A percentile compares a stretch with the other conserved stretches of the same genome.
These are phyloP conservation scores for Megaleporinus macrocephalus DNA, from an alignment of 2,113 vertebrate species.

Conservation along the genomic window DNA sequence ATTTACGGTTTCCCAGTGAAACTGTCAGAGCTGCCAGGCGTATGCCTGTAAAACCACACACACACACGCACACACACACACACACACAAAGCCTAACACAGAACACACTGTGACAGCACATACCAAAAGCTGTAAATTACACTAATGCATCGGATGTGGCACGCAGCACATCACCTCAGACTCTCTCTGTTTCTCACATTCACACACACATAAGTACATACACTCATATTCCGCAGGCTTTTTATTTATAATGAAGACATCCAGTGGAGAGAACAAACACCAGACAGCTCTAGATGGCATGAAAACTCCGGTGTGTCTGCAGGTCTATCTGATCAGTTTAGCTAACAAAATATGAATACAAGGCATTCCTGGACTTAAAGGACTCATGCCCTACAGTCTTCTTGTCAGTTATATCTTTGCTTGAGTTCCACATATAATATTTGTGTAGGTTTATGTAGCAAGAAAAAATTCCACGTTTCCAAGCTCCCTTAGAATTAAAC, in stretches of 20 bases:
- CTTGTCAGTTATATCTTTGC: too few species aligned
- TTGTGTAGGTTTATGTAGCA: too few species aligned
- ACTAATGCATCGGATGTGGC: conserved; percentile 47
- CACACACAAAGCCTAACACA: conserved; percentile 9
- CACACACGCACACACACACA: conserved; percentile 1
- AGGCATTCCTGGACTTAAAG: too few species aligned
- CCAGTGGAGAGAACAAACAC: not conserved
- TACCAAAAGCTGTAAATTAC: conserved; percentile 56
- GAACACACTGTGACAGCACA: conserved; percentile 3
- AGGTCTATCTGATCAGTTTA: too few species aligned
- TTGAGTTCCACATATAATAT: too few species aligned
- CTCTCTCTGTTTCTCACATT: conserved; percentile 5
- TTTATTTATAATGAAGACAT: conserved; percentile 20
- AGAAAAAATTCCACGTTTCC: too few species aligned
- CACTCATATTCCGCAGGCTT: not conserved
- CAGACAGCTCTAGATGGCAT: not conserved
- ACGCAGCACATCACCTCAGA: conserved; percentile 11
- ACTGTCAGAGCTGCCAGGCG: conserved; percentile 65
- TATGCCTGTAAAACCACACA: conserved; percentile 45
- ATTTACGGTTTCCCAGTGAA: conserved; percentile 74
- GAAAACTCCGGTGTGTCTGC: not conserved
- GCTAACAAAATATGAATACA: too few species aligned
- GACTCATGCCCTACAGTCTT: too few species aligned
- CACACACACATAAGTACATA: conserved; percentile 36
- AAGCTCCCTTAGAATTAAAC: too few species aligned